These are phyloP conservation scores for Podarcis cretensis DNA, from an alignment of 2,113 vertebrate species.

Conservation along the genomic window DNA sequence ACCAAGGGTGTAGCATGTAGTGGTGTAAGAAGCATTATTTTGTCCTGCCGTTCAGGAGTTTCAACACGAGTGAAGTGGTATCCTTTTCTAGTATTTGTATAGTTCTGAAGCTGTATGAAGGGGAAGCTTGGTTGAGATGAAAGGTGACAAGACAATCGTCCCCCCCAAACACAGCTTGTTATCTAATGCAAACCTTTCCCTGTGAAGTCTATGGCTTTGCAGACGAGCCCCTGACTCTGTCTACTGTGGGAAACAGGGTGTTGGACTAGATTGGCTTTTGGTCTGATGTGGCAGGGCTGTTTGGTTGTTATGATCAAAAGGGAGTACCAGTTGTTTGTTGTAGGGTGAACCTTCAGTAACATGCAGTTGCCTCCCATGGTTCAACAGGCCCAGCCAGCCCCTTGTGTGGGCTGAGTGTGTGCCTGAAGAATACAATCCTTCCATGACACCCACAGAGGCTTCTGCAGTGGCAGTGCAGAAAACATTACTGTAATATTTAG, in stretches of 20 bases:
- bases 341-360: not conserved
- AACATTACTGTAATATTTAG: not conserved
- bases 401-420: not conserved
- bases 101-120: not conserved
- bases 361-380: not conserved
- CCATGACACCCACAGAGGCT: not conserved
- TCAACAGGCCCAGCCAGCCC: not conserved
- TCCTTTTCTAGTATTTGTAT: not conserved
- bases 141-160: not conserved
- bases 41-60: not conserved
- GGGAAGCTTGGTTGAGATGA: not conserved
- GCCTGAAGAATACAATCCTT: not conserved
- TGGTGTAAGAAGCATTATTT: constrained; percentile 4
- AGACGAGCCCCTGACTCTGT: no score
- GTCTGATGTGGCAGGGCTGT: no score
- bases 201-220: no score
- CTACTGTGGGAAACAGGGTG: no score
- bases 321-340: not conserved
- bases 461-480: not conserved
- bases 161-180: not conserved
- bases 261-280: no score
- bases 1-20: not conserved
- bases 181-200: not conserved
- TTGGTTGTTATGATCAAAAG: not conserved
- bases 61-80: not conserved